Evolutionary conservation across 37 sponge, comb jelly and placozoan genomes (phyloP).

Genomic region (Ianthella basta): DNA sequence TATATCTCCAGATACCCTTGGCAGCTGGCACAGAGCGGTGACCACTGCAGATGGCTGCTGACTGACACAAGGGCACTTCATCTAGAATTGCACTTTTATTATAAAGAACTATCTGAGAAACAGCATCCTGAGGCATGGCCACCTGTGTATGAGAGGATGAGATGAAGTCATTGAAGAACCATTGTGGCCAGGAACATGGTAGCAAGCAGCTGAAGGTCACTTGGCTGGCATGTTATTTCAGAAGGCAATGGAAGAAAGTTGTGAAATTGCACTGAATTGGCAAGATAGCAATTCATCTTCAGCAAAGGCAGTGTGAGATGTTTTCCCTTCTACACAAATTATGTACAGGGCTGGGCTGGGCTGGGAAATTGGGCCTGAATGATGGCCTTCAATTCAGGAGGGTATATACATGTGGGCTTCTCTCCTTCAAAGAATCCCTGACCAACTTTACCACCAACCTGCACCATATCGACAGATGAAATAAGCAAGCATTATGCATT

Average conservation of each 20-base stretch:
- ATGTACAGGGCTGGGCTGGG: slow-evolving; percentile 42
- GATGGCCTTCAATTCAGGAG: not conserved
- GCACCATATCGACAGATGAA: too few species aligned
- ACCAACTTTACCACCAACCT: too few species aligned
- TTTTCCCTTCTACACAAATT: not conserved
- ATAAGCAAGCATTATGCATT: too few species aligned
- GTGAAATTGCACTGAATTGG: slow-evolving; percentile 29
- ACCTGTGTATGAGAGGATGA: slow-evolving; percentile 22
- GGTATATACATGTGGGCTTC: too few species aligned
- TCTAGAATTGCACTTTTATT: not conserved
- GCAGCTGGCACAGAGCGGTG: slow-evolving; percentile 35
- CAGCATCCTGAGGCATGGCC: slow-evolving; percentile 22
- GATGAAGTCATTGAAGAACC: slow-evolving; percentile 8
- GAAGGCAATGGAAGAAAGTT: slow-evolving; percentile 27
- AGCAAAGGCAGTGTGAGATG: not conserved
- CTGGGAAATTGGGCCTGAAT: not conserved
- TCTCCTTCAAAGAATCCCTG: too few species aligned
- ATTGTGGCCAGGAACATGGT: slow-evolving; percentile 40
- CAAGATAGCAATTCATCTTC: slow-evolving; percentile 41
- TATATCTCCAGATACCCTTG: not conserved
- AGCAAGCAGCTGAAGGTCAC: slow-evolving; percentile 46
- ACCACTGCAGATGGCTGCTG: slow-evolving; percentile 43
- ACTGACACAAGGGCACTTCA: not conserved
- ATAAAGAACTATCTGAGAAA: not conserved
- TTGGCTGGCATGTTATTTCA: slow-evolving; percentile 6